Evolutionary conservation across 1,140 invertebrate species (phyloP), one percentile per base, ranked within the genome.

Genomic region (Drosophila takahashii): DNA sequence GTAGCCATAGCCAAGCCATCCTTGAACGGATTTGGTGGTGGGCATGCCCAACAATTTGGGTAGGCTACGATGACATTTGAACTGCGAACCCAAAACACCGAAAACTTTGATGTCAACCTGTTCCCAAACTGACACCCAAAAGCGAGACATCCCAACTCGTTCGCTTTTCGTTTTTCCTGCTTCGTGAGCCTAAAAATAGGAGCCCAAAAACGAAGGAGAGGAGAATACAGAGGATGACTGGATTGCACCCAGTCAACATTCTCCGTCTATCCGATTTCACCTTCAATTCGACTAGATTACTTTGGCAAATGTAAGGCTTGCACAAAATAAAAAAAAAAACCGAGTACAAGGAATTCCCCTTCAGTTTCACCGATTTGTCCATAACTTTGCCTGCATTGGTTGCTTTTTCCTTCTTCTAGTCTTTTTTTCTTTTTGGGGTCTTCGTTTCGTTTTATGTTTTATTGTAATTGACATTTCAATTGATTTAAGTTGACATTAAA

Each of bases 401-500:
- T 39, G 18, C 59, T 47, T 48, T 48, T 71, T 37, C 41, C 29
- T 32, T 32, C 29, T 32, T 8, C 34, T 56, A 67, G 18, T 8
- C 9, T 18, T 22, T 18, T 56, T 27, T 16, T 18, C 15, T 71
- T 29, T 70, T 53, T 36, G 9, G 47, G 57, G 18, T 56, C 71
- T 75, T 52, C 66, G 37, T 47, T 73, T 74, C 61, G 60, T 72
- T 71, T 76, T 57, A 70, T 83, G 80, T 85, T 79, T 85, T 77
- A 58, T 67, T 79, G 81, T 84, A 79, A 85, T 79, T 84, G 80
- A 77, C 76, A 83, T 79, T 84, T 85, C 80, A 84, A 84, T 84
- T 84, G 80, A 84, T 84, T 84, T 84, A 77, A 84, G 80, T 85
- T 84, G 80, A 85, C 80, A 84, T 85, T 79, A 79, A 79, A 64